phyloP scores from a whole-genome alignment of 2,797 vertebrate species.

The Falco cherrug region DNA sequence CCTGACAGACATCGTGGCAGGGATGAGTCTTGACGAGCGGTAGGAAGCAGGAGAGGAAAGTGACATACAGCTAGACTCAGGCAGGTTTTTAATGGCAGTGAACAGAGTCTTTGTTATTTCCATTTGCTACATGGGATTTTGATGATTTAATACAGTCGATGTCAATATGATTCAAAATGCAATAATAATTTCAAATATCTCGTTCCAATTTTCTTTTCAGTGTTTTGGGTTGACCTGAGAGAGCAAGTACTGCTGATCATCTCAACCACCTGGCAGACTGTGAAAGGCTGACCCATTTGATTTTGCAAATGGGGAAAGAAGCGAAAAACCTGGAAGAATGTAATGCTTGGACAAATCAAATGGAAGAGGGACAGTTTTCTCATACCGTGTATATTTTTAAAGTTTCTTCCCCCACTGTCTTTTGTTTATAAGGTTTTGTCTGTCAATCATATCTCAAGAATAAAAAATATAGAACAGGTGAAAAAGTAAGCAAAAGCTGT shows the following conservation, averaged over 20 bases:
- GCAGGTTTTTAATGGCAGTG: slow-evolving; percentile 1
- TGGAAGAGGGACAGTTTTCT: neutral
- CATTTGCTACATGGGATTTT: neutral
- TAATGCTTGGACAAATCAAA: slow-evolving; percentile 5
- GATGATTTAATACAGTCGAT: slow-evolving; percentile 28
- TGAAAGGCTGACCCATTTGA: slow-evolving; percentile 39
- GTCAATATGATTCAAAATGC: slow-evolving; percentile 27
- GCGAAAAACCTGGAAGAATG: neutral
- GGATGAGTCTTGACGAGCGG: neutral
- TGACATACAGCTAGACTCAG: neutral
- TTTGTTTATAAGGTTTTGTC: neutral
- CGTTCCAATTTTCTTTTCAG: neutral
- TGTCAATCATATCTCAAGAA: neutral
- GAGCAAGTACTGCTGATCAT: neutral
- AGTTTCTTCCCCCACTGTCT: neutral
- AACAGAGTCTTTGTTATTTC: neutral
- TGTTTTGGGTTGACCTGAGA: slow-evolving; percentile 37
- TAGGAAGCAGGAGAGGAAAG: neutral
- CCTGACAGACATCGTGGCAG: neutral
- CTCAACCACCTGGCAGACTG: slow-evolving; percentile 13
- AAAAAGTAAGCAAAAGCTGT: neutral
- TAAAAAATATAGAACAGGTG: neutral
- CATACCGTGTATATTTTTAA: neutral
- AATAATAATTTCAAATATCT: slow-evolving; percentile 50
- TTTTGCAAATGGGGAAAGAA: neutral